Percentiles rank a stretch among this genome's conserved stretches.
Conservation (phyloP, 1,140 invertebrate species). For the Drusus annulatus region DNA sequence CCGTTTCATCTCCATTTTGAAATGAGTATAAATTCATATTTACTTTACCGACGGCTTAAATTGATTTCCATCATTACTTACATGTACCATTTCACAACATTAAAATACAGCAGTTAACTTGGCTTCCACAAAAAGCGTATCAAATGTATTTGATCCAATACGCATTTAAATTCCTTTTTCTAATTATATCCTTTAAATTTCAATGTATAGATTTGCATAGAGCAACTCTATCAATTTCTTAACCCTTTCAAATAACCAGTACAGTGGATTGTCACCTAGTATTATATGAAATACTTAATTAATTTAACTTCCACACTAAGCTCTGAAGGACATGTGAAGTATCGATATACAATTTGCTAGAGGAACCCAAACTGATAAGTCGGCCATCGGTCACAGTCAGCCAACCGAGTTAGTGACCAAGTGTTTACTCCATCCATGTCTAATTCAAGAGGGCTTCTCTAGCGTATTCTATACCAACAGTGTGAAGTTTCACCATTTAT, state of each 20-base stretch:
- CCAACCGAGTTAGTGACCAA: no score
- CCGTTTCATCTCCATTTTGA: no score
- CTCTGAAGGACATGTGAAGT: not conserved
- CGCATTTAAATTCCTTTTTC: conserved; percentile 7
- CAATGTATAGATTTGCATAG: conserved; percentile 7
- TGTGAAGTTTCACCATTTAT: not conserved
- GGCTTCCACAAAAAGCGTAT: conserved; percentile 10
- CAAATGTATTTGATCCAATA: conserved; percentile 4
- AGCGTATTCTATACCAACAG: no score
- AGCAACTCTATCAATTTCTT: conserved; percentile 16
- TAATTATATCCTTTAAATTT: conserved; percentile 17
- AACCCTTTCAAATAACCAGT: conserved; percentile 36
- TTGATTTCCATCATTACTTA: not conserved
- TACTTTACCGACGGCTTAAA: no score
- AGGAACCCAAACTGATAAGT: no score
- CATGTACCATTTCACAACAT: conserved; percentile 24
- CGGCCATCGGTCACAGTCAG: no score
- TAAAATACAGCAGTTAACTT: conserved; percentile 15
- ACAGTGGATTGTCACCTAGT: conserved; percentile 30
- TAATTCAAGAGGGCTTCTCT: no score
- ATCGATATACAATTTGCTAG: no score
- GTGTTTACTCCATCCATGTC: no score
- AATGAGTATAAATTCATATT: no score
- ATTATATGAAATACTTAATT: conserved; percentile 1
- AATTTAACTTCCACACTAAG: not conserved